Evolutionary conservation across 1,140 invertebrate genomes (phyloP), one percentile per base, ranked within the genome.

Genomic region (Venturia canescens): DNA sequence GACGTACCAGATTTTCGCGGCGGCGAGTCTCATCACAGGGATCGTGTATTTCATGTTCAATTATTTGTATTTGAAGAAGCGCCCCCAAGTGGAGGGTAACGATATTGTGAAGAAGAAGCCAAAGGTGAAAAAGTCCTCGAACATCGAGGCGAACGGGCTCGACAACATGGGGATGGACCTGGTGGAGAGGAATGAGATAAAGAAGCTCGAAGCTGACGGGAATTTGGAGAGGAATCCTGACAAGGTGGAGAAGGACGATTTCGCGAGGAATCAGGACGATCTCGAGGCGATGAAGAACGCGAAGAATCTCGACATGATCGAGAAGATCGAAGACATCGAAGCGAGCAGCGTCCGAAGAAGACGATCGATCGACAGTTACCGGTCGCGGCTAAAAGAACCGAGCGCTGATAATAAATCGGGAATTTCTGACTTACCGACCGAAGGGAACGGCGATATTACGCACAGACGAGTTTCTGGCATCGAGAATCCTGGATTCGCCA

Each of bases 1-100:
- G 0, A 96, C 96, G 0, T 97, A 96, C 87, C 94, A 94, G 85
- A 93, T 96, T 80, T 96, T 97, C 85, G 92, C 95, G 0, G 92
- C 91, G 0, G 90, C 93, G 0, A 94, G 94, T 5, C 89, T 95
- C 0, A 82, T 95, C 3, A 94, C 94, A 18, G 95, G 95, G 4
- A 89, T 95, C 66, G 86, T 96, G 60, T 97, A 97, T 88, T 95
- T 94, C 80, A 84, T 95, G 11, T 95, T 96, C 86, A 96, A 96
- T 86, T 89, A 93, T 50, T 92, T 94, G 66, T 96, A 94, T 83
- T 91, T 96, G 81, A 93, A 92, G 13, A 94, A 94, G 77, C 88
- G 91, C 71, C 89, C 91, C 0, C 89, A 89, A n/a, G 84, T 86
- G 5, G 90, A 93, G 72, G 92, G 91, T 16, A 92, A 93, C 83